Percentiles rank a stretch among this genome's conserved stretches.
phyloP scores from a whole-genome alignment of 2,888 invertebrate species.

The Acrobasis repandana region DNA sequence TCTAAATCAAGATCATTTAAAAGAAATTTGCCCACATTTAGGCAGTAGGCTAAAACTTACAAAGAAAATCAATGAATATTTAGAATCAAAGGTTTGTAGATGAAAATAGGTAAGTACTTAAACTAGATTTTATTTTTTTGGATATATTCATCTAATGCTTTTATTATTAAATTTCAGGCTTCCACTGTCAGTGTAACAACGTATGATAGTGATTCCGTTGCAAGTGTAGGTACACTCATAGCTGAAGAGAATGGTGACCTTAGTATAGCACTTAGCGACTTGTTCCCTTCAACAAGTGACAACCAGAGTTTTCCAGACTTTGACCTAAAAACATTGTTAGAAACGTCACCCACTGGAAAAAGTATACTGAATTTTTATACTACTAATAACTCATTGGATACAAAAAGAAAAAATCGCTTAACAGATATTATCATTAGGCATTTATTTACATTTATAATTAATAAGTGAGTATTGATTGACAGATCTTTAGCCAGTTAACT shows the following conservation, averaged over 20 bases:
- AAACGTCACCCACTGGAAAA: constrained; percentile 1
- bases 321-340: background rate
- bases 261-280: background rate
- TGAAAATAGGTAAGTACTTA: too few species aligned
- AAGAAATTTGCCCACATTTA: too few species aligned
- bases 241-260: background rate
- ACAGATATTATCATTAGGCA: constrained; percentile 14
- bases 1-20: background rate
- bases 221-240: too few species aligned
- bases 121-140: too few species aligned
- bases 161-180: too few species aligned
- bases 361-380: background rate
- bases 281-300: background rate
- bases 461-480: constrained; percentile 7
- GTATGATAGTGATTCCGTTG: too few species aligned
- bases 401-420: constrained; percentile 11
- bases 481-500: too few species aligned
- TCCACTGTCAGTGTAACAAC: too few species aligned
- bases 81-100: background rate
- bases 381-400: background rate
- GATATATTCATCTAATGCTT: background rate
- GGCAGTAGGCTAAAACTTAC: too few species aligned
- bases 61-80: background rate
- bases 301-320: too few species aligned
- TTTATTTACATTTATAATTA: constrained; percentile 2